Percentiles rank a stretch among this genome's conserved stretches.
phyloP scores from a whole-genome alignment of 2,113 vertebrate species.

The Psittacara wagleri region DNA sequence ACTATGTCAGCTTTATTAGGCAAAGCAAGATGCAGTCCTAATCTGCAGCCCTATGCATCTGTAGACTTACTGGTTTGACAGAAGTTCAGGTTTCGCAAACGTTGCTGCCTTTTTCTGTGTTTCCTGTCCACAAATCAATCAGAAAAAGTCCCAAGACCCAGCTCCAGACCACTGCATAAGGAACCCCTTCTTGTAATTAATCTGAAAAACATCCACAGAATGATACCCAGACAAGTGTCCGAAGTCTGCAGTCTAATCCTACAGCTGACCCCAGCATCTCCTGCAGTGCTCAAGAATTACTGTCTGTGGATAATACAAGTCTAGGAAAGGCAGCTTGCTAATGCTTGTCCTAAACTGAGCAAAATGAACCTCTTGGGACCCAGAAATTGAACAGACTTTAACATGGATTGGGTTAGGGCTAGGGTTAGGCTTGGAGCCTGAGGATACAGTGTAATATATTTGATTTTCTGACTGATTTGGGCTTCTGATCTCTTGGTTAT shows the following conservation, averaged over 20 bases:
- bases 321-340: not conserved
- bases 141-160: not conserved
- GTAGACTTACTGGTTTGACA: not conserved
- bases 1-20: conserved; percentile 46
- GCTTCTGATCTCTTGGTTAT: not conserved
- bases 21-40: conserved; percentile 36
- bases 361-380: not conserved
- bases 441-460: not conserved
- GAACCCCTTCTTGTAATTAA: not conserved
- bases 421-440: not conserved
- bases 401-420: not conserved
- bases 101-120: not conserved
- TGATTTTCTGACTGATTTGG: not conserved
- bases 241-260: not conserved
- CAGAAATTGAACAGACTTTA: not conserved
- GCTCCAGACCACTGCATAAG: not conserved
- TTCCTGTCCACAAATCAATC: not conserved
- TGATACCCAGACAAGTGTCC: not conserved
- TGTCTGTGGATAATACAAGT: not conserved
- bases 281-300: not conserved
- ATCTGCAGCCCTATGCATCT: conserved; percentile 18
- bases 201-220: not conserved
- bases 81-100: not conserved
- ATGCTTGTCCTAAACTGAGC: not conserved
- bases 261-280: not conserved